Evolutionary conservation across 2,888 invertebrate species (phyloP).

Genomic region (Endomychus coccineus): DNA sequence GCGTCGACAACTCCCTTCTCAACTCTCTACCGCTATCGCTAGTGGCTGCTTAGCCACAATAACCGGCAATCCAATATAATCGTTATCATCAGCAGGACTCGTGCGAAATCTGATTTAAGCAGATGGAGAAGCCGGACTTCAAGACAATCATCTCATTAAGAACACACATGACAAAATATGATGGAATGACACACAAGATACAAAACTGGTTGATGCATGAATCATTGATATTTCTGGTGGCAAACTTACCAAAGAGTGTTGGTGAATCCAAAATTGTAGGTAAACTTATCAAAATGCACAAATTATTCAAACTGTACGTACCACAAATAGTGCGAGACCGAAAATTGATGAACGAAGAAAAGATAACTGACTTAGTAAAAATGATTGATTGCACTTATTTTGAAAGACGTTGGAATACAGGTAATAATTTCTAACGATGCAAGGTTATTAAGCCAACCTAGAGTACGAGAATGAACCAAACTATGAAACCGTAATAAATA

Average conservation of each 20-base stretch:
- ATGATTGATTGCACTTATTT: constrained; percentile 40
- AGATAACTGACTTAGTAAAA: constrained; percentile 6
- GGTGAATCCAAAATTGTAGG: constrained; percentile 14
- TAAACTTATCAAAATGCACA: constrained; percentile 28
- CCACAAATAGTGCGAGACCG: constrained; percentile 34
- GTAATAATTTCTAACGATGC: constrained; percentile 40
- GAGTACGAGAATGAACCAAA: constrained; percentile 41
- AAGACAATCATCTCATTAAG: no score
- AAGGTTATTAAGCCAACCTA: constrained; percentile 42
- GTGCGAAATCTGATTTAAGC: no score
- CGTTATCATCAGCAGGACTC: no score
- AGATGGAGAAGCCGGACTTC: no score
- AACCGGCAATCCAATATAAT: no score
- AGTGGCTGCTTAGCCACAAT: constrained; percentile 13
- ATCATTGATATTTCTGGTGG: no score
- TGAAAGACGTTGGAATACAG: constrained; percentile 37
- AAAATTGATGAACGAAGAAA: constrained; percentile 21
- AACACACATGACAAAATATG: no score
- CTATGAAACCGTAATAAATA: constrained; percentile 39
- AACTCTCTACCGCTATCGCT: constrained; percentile 28
- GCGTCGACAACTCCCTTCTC: constrained; percentile 32
- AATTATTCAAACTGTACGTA: constrained; percentile 30
- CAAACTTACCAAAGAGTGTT: constrained; percentile 13
- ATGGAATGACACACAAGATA: no score
- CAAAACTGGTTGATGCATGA: no score